phyloP scores from a whole-genome alignment of 1,140 invertebrate genomes.

The Phymorhynchus buccinoides region DNA sequence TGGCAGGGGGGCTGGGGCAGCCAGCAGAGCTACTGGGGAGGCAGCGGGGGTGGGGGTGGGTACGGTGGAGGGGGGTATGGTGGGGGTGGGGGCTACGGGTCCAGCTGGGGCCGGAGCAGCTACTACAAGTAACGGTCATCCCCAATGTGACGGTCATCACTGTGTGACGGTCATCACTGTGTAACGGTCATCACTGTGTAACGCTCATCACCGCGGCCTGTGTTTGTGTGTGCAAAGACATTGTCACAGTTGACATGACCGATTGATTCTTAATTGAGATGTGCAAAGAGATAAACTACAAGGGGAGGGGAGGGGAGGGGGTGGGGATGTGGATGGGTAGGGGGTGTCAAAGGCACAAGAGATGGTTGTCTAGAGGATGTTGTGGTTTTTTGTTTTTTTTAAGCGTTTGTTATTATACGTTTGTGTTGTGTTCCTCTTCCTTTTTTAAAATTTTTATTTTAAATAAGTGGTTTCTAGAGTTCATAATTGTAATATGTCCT shows the following conservation, averaged over 20 bases:
- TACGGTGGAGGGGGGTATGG: slow-evolving; percentile 17
- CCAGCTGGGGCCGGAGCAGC: slow-evolving; percentile 32
- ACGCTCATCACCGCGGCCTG: too few relatives aligned
- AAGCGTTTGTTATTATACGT: background rate
- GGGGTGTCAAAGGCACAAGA: background rate
- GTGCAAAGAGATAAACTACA: background rate
- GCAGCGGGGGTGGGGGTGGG: slow-evolving; percentile 15
- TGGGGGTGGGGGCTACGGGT: slow-evolving; percentile 27
- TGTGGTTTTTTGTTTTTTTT: background rate
- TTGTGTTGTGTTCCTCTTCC: background rate
- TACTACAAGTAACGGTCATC: slow-evolving; percentile 32
- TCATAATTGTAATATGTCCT: too few relatives aligned
- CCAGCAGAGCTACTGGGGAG: slow-evolving; percentile 34
- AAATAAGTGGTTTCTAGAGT: too few relatives aligned
- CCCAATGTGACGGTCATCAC: too few relatives aligned
- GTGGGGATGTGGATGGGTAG: too few relatives aligned
- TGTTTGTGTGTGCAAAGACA: background rate
- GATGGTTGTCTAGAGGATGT: background rate
- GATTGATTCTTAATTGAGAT: background rate
- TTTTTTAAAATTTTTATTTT: too few relatives aligned
- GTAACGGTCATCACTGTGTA: too few relatives aligned
- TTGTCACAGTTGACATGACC: background rate
- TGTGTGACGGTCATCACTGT: too few relatives aligned
- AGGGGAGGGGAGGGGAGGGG: too few relatives aligned
- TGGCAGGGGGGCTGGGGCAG: slow-evolving; percentile 23